Conservation (phyloP, 1,140 invertebrate species). For the Drosophila mayri region DNA sequence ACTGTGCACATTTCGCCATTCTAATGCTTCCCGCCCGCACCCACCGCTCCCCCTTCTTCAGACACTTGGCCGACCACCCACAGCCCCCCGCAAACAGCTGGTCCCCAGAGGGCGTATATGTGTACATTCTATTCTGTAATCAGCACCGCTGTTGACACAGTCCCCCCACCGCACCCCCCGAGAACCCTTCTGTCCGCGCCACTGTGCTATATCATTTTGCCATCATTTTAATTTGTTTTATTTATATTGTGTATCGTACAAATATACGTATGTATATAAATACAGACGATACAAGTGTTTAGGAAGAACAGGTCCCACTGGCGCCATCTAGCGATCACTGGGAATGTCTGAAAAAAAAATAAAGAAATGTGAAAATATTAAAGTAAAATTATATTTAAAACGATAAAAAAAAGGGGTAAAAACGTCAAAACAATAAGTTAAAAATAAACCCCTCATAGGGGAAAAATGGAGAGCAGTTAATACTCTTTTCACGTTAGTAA, state of each 20-base stretch:
- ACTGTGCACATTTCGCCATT: constrained; percentile 53
- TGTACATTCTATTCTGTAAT: constrained; percentile 49
- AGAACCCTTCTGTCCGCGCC: neutral
- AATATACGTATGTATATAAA: constrained; percentile 1
- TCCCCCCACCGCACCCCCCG: no score
- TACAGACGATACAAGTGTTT: constrained; percentile 7
- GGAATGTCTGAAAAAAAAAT: neutral
- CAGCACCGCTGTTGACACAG: constrained; percentile 41
- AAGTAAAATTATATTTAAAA: constrained; percentile 6
- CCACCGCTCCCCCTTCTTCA: neutral
- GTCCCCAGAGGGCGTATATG: constrained; percentile 33
- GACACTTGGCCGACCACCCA: neutral
- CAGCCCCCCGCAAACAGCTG: constrained; percentile 15
- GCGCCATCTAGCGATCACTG: constrained; percentile 13
- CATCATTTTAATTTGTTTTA: constrained; percentile 40
- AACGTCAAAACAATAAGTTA: constrained; percentile 8
- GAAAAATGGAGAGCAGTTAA: constrained; percentile 3
- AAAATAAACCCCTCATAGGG: neutral
- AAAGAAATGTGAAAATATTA: neutral
- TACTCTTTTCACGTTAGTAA: constrained; percentile 4
- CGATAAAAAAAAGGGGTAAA: neutral
- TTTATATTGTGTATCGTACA: constrained; percentile 14
- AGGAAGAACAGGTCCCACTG: constrained; percentile 1
- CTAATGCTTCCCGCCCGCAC: constrained; percentile 4
- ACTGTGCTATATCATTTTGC: constrained; percentile 31